Evolutionary conservation across 2,113 vertebrate species (phyloP).

Genomic region (Apteryx mantelli): DNA sequence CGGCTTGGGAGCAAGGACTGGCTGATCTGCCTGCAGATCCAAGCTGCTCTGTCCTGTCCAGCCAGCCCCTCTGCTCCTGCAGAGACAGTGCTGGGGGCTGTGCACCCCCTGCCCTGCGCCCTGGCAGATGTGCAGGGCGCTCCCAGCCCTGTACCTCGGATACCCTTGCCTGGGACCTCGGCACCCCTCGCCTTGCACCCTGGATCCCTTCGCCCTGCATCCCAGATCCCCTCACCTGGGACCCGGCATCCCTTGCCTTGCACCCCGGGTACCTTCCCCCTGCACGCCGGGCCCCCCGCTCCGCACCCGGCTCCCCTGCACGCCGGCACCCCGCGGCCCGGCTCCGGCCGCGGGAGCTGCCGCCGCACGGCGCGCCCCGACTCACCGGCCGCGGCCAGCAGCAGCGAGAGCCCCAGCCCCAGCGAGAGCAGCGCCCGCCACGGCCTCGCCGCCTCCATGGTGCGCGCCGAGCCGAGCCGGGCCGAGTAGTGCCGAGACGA

Average conservation of each 20-base stretch:
- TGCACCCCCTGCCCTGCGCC: no score
- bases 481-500: no score
- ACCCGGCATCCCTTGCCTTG: neutral
- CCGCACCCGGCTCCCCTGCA: neutral
- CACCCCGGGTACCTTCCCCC: no score
- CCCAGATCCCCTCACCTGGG: no score
- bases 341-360: no score
- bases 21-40: neutral
- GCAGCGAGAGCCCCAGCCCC: neutral
- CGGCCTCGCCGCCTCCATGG: no score
- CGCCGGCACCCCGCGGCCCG: no score
- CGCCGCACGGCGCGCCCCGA: neutral
- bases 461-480: no score
- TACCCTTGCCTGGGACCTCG: no score
- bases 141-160: neutral
- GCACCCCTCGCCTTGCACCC: neutral
- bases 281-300: no score
- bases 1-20: neutral
- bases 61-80: neutral
- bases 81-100: neutral
- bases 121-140: no score
- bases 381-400: constrained; percentile 15
- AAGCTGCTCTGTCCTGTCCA: neutral
- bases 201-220: neutral
- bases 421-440: no score